These are phyloP conservation scores for Hyles euphorbiae DNA, from an alignment of 1,140 invertebrate genomes.

Conservation along the genomic window DNA sequence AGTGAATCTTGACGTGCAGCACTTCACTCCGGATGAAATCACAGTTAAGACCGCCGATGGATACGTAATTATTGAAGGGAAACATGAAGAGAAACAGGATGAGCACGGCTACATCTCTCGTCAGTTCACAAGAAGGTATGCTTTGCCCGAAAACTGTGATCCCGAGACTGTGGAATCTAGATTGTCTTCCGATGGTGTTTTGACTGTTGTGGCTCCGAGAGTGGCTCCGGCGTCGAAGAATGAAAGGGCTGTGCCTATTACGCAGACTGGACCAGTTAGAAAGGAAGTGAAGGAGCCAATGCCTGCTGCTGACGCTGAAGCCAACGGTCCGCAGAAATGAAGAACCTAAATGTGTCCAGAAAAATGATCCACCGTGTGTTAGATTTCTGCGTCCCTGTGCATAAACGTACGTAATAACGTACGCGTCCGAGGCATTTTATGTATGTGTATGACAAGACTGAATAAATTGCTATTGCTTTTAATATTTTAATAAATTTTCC, in stretches of 20 bases:
- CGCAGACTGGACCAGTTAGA: conserved; percentile 77
- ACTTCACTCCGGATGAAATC: conserved; percentile 90
- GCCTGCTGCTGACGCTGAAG: conserved; percentile 32
- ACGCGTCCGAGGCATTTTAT: too few relatives aligned
- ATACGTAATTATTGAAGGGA: conserved; percentile 81
- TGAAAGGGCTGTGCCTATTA: conserved; percentile 79
- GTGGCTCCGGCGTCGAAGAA: conserved; percentile 70
- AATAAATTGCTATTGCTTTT: too few relatives aligned
- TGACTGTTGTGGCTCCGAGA: conserved; percentile 80
- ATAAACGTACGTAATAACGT: neutral
- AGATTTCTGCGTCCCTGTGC: conserved; percentile 1
- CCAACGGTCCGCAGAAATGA: conserved; percentile 23
- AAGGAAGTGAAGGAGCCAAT: conserved; percentile 50
- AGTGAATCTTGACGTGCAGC: conserved; percentile 87
- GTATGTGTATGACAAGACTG: too few relatives aligned
- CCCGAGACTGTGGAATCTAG: conserved; percentile 79
- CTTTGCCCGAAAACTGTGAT: conserved; percentile 82
- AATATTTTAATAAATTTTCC: conserved; percentile 8
- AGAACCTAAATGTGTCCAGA: neutral
- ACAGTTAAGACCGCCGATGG: conserved; percentile 86
- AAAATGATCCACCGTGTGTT: neutral
- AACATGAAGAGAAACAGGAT: conserved; percentile 86
- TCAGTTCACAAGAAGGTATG: conserved; percentile 83
- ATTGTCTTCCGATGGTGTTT: conserved; percentile 84
- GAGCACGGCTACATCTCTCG: conserved; percentile 84